phyloP scores from a whole-genome alignment of 2,113 vertebrate genomes.

The Pandion haliaetus region DNA sequence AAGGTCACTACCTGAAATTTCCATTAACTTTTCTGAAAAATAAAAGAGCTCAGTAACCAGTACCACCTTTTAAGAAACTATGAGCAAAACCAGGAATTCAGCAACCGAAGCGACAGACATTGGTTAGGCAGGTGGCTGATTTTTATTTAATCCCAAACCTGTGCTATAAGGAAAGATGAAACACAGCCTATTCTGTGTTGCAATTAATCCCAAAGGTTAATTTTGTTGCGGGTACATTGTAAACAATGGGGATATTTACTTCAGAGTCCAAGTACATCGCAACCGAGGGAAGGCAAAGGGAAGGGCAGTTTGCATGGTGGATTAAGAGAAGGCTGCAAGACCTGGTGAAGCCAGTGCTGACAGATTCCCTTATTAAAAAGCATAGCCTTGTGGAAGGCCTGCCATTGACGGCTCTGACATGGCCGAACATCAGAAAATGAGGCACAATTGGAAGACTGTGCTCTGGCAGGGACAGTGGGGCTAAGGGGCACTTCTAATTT shows the following conservation, averaged over 20 bases:
- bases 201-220: constrained; percentile 78
- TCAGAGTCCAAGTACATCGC: background rate
- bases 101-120: background rate
- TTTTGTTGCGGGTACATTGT: constrained; percentile 65
- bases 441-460: constrained; percentile 82
- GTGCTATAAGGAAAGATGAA: background rate
- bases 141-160: background rate
- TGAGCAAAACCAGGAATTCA: background rate
- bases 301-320: constrained; percentile 63
- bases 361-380: constrained; percentile 86
- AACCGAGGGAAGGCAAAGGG: constrained; percentile 41
- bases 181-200: constrained; percentile 6
- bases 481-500: constrained; percentile 79
- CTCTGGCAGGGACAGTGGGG: constrained; percentile 52
- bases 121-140: background rate
- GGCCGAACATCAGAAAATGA: constrained; percentile 63
- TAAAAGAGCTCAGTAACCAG: background rate
- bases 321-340: constrained; percentile 77
- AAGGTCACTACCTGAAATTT: background rate
- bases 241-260: constrained; percentile 80
- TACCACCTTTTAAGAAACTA: background rate
- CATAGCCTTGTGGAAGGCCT: constrained; percentile 50
- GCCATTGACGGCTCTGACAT: constrained; percentile 61
- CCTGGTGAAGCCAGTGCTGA: constrained; percentile 77
- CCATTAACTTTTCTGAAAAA: background rate